phyloP scores from a whole-genome alignment of 1,140 invertebrate species.

The Cotesia typhae region DNA sequence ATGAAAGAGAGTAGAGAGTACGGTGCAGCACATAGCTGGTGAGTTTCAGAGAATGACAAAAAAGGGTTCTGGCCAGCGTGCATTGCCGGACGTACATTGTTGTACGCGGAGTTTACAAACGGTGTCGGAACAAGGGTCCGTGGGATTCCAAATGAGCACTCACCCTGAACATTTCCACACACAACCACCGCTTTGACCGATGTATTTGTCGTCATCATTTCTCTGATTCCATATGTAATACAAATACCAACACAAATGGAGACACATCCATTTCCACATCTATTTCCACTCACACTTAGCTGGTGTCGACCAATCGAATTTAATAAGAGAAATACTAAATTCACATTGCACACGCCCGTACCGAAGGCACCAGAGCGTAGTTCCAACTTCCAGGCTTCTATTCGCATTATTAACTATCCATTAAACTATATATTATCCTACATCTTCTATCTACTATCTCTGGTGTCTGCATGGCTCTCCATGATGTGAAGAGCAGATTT shows the following conservation, averaged over 20 bases:
- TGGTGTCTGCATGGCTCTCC: neutral
- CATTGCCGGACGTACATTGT: constrained; percentile 42
- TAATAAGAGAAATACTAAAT: no score
- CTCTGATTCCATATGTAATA: neutral
- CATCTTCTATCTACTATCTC: no score
- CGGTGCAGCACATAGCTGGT: neutral
- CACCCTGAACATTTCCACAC: constrained; percentile 60
- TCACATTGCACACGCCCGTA: constrained; percentile 47
- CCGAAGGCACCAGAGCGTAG: constrained; percentile 60
- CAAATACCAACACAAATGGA: constrained; percentile 1
- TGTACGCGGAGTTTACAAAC: constrained; percentile 27
- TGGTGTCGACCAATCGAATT: no score
- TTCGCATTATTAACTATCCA: constrained; percentile 53
- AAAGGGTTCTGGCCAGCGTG: constrained; percentile 4
- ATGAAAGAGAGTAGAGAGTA: constrained; percentile 41
- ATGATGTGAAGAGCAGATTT: neutral
- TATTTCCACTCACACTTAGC: no score
- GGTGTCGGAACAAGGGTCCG: constrained; percentile 40
- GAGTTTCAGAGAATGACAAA: constrained; percentile 15
- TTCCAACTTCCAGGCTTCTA: constrained; percentile 59
- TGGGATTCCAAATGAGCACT: constrained; percentile 58
- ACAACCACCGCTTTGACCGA: constrained; percentile 9
- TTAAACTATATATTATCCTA: constrained; percentile 36
- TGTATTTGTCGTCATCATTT: constrained; percentile 19
- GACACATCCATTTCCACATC: no score